Evolutionary conservation across 2,113 vertebrate species (phyloP), one percentile per base, ranked within the genome.

Genomic region (Genyomyrus donnyi): DNA sequence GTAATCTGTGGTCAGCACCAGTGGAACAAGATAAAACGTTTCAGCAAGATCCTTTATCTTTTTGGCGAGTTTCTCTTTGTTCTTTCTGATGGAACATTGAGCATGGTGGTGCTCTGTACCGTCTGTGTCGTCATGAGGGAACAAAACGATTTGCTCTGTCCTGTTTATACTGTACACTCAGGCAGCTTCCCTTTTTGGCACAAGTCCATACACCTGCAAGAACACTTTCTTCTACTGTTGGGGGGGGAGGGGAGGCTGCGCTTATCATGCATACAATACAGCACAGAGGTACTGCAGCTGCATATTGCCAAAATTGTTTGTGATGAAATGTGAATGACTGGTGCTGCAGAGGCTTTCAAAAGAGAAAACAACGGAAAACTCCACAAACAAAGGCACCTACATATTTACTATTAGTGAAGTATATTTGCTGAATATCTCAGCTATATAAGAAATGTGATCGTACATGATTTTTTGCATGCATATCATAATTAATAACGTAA

Each of bases 201-300:
- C 21, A 21, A 27, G 15, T 52, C 85, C 86, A 90, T 39, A 24
- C 86, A 90, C 89, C 89, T 88, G 89, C 89, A 56, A 53, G 89
- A 39, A 70, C 56, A 70, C 42, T 77, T n/a, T 89, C 39, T 53
- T 35, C 45, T 42, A 39, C 53, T 21, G 31, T 39, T 35, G 66
- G n/a, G 31, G 31, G 70, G 35, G 31, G 70, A 2, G 24, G 0
- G 74, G 3, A 0, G n/a, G 35, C 74, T 42, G 74, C 42, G 15
- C 15, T 42, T 80, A 80, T 77, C 5, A 39, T 3, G 35, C 17
- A 85, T 49, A 49, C 45, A 85, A 24, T 85, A n/a, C 1, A 6
- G 88, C 87, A 39, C 15, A 42, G 35, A 39, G 74, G 3, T 31
- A 80, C 15, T 80, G 15, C 35, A 39, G 74, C 15, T 17, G 19